These are phyloP conservation scores for Odocoileus virginianus DNA, from an alignment of 2,113 vertebrate genomes.

Conservation along the genomic window DNA sequence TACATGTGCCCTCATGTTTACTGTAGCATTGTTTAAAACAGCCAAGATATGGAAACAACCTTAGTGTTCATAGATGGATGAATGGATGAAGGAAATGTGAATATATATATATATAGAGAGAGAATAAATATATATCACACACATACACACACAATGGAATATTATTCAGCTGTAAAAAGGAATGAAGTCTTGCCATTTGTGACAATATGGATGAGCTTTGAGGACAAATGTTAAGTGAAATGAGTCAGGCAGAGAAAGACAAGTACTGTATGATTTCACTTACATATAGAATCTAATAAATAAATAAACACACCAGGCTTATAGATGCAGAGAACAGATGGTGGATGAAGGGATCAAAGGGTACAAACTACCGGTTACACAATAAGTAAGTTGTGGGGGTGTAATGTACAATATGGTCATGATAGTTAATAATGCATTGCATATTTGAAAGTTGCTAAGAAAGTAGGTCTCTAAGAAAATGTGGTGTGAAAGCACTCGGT, in stretches of 20 bases:
- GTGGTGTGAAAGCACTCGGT: background rate
- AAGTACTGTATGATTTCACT: background rate
- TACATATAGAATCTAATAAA: background rate
- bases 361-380: background rate
- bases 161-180: background rate
- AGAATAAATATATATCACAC: background rate
- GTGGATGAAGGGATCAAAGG: background rate
- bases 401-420: background rate
- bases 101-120: too few species aligned
- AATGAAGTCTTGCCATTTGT: background rate
- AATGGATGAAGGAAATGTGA: background rate
- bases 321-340: background rate
- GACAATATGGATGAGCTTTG: background rate
- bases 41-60: background rate
- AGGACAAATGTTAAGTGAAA: background rate
- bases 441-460: background rate
- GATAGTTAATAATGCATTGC: background rate
- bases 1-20: background rate
- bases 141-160: background rate
- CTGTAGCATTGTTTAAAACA: background rate
- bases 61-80: background rate
- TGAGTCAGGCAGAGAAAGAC: background rate
- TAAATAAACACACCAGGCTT: background rate
- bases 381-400: background rate
- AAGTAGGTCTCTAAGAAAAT: background rate